Conservation (phyloP, 2,888 invertebrate species). For the Copidosoma aretas region DNA sequence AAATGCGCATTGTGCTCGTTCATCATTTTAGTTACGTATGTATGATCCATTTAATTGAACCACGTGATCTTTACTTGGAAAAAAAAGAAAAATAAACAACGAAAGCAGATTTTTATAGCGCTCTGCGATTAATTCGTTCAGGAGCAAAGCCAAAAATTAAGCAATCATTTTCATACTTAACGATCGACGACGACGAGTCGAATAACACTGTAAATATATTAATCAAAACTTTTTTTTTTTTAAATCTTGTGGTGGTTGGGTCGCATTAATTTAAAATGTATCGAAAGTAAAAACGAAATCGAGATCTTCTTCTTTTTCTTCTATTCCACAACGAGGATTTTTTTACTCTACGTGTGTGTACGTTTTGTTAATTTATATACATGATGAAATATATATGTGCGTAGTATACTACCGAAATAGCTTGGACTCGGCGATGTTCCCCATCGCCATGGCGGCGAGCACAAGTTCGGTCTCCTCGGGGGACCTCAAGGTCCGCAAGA, state of each 20-base stretch:
- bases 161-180: background rate
- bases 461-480: constrained; percentile 50
- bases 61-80: too few relatives aligned
- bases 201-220: constrained; percentile 20
- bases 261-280: constrained; percentile 17
- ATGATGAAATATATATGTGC: constrained; percentile 54
- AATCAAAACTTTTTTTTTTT: background rate
- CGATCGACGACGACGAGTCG: background rate
- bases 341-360: too few relatives aligned
- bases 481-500: constrained; percentile 66
- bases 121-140: background rate
- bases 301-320: too few relatives aligned
- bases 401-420: constrained; percentile 66
- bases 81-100: too few relatives aligned
- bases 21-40: constrained; percentile 36
- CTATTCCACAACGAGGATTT: too few relatives aligned
- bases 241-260: constrained; percentile 8
- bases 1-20: constrained; percentile 37
- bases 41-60: constrained; percentile 9
- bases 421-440: constrained; percentile 56
- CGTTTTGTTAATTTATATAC: constrained; percentile 13
- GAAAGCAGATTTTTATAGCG: background rate
- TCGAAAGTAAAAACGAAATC: too few relatives aligned
- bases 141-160: too few relatives aligned
- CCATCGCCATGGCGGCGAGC: constrained; percentile 50